Conservation (phyloP, 2,797 vertebrate species). For the Dryobates pubescens region DNA sequence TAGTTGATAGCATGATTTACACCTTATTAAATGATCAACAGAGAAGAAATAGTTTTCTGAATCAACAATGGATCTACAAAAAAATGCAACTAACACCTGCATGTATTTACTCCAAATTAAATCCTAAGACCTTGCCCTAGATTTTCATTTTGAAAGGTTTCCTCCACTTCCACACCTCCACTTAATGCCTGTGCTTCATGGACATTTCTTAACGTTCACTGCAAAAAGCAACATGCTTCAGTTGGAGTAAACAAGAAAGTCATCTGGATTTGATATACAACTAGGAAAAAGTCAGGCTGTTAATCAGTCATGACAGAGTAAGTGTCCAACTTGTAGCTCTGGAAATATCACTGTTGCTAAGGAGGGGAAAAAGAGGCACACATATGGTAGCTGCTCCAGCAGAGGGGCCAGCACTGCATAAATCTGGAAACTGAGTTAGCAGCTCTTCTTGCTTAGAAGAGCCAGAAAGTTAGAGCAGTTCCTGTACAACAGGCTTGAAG, state of each 20-base stretch:
- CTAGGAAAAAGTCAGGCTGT: neutral
- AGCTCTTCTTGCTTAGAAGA: neutral
- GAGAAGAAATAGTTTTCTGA: neutral
- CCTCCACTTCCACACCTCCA: neutral
- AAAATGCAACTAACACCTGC: neutral
- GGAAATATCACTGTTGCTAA: conserved; percentile 15
- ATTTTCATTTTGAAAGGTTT: neutral
- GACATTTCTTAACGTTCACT: neutral
- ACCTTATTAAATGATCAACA: neutral
- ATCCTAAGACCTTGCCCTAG: neutral
- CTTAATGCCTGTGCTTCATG: neutral
- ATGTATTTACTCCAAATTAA: neutral
- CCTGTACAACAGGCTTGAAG: neutral
- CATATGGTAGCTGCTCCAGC: neutral
- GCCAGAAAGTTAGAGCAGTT: neutral
- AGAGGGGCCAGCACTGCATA: neutral
- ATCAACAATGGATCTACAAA: neutral
- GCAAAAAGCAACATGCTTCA: neutral
- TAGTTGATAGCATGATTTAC: neutral
- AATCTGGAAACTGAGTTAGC: neutral
- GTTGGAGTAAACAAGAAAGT: conserved; percentile 12
- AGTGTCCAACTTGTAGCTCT: neutral
- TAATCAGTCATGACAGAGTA: neutral
- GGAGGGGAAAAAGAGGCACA: neutral
- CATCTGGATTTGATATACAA: conserved; percentile 36